Evolutionary conservation across 2,797 vertebrate species (phyloP), one percentile per base, ranked within the genome.

Genomic region (Diplodus puntazzo): DNA sequence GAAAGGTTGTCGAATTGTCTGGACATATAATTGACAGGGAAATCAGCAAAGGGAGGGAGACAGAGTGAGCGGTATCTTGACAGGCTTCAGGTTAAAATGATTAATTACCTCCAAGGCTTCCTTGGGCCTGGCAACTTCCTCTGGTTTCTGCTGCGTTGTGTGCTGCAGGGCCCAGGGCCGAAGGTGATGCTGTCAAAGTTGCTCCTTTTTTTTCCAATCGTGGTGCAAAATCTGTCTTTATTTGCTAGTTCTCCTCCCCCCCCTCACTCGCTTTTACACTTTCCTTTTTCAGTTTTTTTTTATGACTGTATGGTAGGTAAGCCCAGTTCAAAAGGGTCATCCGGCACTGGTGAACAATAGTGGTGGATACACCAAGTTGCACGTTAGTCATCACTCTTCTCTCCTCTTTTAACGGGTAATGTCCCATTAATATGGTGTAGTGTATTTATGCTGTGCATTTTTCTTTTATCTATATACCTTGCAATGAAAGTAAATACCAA

Each of bases 21-120:
- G 84, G 92, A 94, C 95, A 92, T 90, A 84, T 95, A 96, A 98
- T 91, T 97, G 97, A 98, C 97, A 96, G 96, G 93, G 82, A 93
- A 94, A 96, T 97, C 96, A 96, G 96, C 92, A 91, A 92, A 93
- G 95, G 95, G 96, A 92, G 95, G 91, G 82, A 89, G 80, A 86
- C 83, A 49, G 83, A 86, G 87, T 83, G 85, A 90, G 91, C 67
- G 5, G 91, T 93, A 91, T 95, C 97, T 95, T 99, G 98, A 99
- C 98, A 98, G 96, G 95, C 94, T 95, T 97, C 94, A 94, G 92
- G 90, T 89, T 93, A 89, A 90, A 84, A 97, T 99, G 98, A 99
- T 99, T 99, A 98, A 99, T 99, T 98, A 97, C 98, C 85, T 89
- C 10, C 6, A 69, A 92, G 93, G 92, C 89, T 95, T 95, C 96